Evolutionary conservation across 1,140 invertebrate species (phyloP).

Genomic region (Kradibia gibbosae): DNA sequence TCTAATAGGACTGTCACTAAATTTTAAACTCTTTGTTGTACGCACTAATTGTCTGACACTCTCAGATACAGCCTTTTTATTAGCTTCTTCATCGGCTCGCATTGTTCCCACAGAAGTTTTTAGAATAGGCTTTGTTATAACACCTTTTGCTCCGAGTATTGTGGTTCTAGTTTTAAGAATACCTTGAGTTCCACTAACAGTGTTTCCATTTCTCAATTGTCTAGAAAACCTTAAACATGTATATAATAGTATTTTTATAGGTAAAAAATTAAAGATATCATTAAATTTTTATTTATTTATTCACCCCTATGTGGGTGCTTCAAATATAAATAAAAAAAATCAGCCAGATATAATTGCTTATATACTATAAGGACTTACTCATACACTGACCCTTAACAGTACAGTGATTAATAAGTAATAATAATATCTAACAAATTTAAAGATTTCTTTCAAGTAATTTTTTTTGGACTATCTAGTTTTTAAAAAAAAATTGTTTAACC

Average conservation of each 20-base stretch:
- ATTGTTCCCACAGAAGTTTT: slow-evolving; percentile 64
- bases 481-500: slow-evolving; percentile 12
- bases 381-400: no score
- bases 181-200: slow-evolving; percentile 50
- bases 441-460: no score
- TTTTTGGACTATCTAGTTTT: no score
- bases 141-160: slow-evolving; percentile 46
- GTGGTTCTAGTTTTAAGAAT: slow-evolving; percentile 62
- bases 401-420: no score
- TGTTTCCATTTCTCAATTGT: slow-evolving; percentile 63
- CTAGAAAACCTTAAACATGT: slow-evolving; percentile 33
- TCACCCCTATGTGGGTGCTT: no score
- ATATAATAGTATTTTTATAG: not conserved
- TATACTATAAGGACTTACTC: no score
- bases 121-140: slow-evolving; percentile 53
- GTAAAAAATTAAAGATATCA: no score
- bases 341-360: no score
- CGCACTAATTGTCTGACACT: slow-evolving; percentile 59
- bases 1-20: slow-evolving; percentile 46
- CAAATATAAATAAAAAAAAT: no score
- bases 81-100: slow-evolving; percentile 70
- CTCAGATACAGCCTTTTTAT: slow-evolving; percentile 57
- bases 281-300: no score
- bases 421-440: no score
- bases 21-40: slow-evolving; percentile 57